Conservation (phyloP, 2,888 invertebrate species). For the Zeuzera pyrina region DNA sequence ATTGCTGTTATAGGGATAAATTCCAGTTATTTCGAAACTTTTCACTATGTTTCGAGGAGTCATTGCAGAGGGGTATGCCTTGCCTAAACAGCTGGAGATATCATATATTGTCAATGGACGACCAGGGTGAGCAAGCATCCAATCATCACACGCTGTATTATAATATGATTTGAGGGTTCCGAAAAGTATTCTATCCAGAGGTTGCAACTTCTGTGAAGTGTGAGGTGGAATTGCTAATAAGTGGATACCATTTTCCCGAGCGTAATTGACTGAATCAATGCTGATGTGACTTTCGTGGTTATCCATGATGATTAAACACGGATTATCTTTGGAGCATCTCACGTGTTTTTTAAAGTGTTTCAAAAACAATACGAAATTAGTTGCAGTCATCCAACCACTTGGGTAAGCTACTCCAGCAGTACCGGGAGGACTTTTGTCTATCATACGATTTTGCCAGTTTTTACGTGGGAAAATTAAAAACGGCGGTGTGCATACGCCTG, state of each 20-base stretch:
- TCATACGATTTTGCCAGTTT: constrained; percentile 24
- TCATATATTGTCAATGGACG: constrained; percentile 32
- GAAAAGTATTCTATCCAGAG: constrained; percentile 33
- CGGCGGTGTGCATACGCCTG: constrained; percentile 18
- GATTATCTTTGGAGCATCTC: constrained; percentile 16
- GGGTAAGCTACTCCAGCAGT: constrained; percentile 27
- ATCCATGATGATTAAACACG: constrained; percentile 23
- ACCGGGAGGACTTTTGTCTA: constrained; percentile 28
- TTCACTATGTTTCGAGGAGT: constrained; percentile 30
- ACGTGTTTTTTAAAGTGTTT: constrained; percentile 27
- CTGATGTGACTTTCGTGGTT: constrained; percentile 29
- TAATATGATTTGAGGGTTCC: constrained; percentile 32
- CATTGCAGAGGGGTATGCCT: constrained; percentile 18
- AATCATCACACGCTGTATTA: constrained; percentile 23
- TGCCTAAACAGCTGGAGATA: constrained; percentile 19
- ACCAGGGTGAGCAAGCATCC: constrained; percentile 32
- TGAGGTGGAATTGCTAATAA: constrained; percentile 38
- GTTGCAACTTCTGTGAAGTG: constrained; percentile 37
- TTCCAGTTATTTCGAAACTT: constrained; percentile 14
- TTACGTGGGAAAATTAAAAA: constrained; percentile 26
- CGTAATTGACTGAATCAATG: constrained; percentile 21
- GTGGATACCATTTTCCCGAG: constrained; percentile 31
- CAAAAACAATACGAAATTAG: constrained; percentile 25
- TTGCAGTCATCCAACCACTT: constrained; percentile 29
- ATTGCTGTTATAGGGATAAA: constrained; percentile 21